Conservation (phyloP, 35 echinoderm and acorn worm genomes). For the Nesometra sesokonis region DNA sequence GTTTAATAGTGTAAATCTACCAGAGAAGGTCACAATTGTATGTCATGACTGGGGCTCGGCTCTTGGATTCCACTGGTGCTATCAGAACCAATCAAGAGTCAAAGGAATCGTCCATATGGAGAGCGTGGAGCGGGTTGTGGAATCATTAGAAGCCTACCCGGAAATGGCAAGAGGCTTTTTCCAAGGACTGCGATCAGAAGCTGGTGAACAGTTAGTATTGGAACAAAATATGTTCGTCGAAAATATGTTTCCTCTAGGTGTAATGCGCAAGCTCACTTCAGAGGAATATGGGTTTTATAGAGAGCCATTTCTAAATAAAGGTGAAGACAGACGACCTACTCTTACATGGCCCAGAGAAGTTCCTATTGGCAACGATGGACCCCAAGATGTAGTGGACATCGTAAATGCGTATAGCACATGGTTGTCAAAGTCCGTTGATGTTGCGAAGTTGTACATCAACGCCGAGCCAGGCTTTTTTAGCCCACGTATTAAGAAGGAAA, state of each 20-base stretch:
- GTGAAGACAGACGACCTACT: constrained; percentile 66
- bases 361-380: constrained; percentile 56
- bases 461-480: constrained; percentile 67
- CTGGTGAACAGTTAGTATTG: constrained; percentile 63
- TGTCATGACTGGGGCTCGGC: no score
- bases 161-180: constrained; percentile 37
- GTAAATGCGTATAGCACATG: constrained; percentile 41
- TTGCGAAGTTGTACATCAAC: constrained; percentile 74
- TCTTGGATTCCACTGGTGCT: constrained; percentile 67
- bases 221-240: constrained; percentile 81
- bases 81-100: constrained; percentile 43
- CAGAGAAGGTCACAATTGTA: constrained; percentile 56
- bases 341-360: constrained; percentile 76
- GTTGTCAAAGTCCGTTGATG: constrained; percentile 18
- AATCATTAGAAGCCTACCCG: constrained; percentile 39
- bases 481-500: constrained; percentile 4
- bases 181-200: constrained; percentile 46
- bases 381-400: no score
- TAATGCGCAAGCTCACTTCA: constrained; percentile 34
- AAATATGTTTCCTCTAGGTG: constrained; percentile 26
- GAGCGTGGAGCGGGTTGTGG: background rate
- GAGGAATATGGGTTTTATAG: constrained; percentile 74
- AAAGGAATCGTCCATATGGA: constrained; percentile 34
- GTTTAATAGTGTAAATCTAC: constrained; percentile 62
- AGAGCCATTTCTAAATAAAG: constrained; percentile 50